Conservation (phyloP, 2,113 vertebrate genomes). For the Synodontis membranacea region DNA sequence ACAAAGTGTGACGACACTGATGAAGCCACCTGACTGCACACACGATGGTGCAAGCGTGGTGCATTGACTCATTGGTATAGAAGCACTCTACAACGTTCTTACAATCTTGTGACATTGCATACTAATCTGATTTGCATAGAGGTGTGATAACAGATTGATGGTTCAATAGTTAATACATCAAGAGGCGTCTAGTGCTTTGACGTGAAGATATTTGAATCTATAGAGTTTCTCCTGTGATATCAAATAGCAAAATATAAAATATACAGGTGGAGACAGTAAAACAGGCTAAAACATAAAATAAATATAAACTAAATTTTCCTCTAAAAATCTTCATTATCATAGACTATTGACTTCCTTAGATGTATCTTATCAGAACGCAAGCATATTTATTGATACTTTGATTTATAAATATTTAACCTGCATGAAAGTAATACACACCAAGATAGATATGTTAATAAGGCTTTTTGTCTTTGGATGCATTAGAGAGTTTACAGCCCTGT, state of each 20-base stretch:
- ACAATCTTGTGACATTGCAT: neutral
- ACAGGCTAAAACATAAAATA: neutral
- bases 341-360: neutral
- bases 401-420: neutral
- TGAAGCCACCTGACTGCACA: neutral
- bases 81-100: neutral
- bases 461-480: constrained; percentile 63
- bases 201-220: neutral
- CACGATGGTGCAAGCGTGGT: neutral
- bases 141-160: neutral
- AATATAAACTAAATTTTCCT: neutral
- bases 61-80: neutral
- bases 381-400: neutral
- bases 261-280: neutral
- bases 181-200: neutral
- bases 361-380: neutral
- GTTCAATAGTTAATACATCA: neutral
- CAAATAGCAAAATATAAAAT: neutral
- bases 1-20: neutral
- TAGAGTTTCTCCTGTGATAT: neutral
- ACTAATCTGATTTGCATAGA: constrained; percentile 29
- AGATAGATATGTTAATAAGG: constrained; percentile 51
- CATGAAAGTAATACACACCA: neutral
- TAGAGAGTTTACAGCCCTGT: constrained; percentile 57
- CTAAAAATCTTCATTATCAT: neutral